These are phyloP conservation scores for Micromys minutus DNA, from an alignment of 2,113 vertebrate genomes.

Conservation along the genomic window DNA sequence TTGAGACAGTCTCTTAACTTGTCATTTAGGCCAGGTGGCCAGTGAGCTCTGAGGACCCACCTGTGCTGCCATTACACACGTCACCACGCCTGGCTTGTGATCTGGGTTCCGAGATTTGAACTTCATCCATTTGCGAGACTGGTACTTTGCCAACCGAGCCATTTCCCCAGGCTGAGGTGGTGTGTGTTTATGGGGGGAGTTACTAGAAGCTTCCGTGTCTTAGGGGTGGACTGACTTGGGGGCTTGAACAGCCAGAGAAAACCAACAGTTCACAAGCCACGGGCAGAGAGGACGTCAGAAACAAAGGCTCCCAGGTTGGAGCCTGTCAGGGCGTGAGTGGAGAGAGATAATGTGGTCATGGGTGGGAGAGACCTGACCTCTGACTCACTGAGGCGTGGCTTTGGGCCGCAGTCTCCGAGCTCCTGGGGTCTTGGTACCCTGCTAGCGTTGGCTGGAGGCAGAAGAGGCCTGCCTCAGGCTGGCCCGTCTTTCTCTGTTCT, in stretches of 20 bases:
- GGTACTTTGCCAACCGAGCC: not conserved
- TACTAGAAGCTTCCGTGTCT: not conserved
- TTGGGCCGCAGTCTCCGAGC: not conserved
- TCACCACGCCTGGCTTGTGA: not conserved
- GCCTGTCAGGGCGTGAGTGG: not conserved
- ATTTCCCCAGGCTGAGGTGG: no score
- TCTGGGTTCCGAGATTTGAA: not conserved
- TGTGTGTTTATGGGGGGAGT: rapidly evolving
- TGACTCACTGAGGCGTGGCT: not conserved
- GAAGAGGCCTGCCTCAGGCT: no score
- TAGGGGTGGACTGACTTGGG: not conserved
- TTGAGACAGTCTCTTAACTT: not conserved
- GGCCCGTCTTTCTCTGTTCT: no score
- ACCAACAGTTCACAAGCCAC: not conserved
- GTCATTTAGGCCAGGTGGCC: not conserved
- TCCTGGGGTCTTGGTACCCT: not conserved
- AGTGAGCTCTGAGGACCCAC: not conserved
- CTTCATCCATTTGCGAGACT: not conserved
- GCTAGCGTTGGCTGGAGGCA: not conserved
- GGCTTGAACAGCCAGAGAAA: not conserved
- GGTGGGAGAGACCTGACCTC: not conserved
- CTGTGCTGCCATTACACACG: not conserved
- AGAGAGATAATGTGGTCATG: not conserved
- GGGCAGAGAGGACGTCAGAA: not conserved
- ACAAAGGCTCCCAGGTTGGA: not conserved